Evolutionary conservation across 2,113 vertebrate species (phyloP), one percentile per base, ranked within the genome.

Genomic region (Illadopsis cleaveri): DNA sequence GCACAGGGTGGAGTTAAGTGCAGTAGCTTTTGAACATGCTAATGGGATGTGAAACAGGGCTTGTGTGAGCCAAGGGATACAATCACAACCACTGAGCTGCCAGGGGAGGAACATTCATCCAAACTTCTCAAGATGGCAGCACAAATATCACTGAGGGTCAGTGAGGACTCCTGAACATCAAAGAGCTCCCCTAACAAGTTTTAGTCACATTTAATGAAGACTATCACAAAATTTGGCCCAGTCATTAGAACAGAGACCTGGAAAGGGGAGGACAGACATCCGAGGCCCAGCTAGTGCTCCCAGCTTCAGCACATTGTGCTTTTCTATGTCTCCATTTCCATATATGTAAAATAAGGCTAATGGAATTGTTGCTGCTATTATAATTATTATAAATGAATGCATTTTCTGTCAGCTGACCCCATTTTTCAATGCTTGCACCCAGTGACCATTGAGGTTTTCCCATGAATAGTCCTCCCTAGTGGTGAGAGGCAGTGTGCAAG

Each of bases 51-150:
- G 30, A 31, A 81, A 42, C 14, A n/a, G 12, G 24, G 30, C 35
- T 65, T 1, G 1, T 22, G 31, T 56, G 45, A 72, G 25, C 25
- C 31, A 7, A 18, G 33, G 35, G 47, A 12, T 48, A 12, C 38
- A 40, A 44, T 45, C 38, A 37, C 9, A 77, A 65, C 15, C 9
- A 2, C 40, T 56, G 40, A 69, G 33, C 38, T 42, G 12, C 31
- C 6, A 9, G 16, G 2, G 37, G 11, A 69, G 40, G 33, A 60
- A 25, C 0, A 0, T 23, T 60, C n/a, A 14, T 38, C 27, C 45
- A 69, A 38, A 61, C 12, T n/a, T 58, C 56, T 73, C n/a, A 57
- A 79, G 78, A 87, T n/a, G 31, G 31, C 6, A 5, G 30, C 1
- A 4, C 37, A 69, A 42, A 38, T 21, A 38, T 4, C 20, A 27